Evolutionary conservation across 2,113 vertebrate genomes (phyloP), one percentile per base, ranked within the genome.

Genomic region (Gobiocypris rarus): DNA sequence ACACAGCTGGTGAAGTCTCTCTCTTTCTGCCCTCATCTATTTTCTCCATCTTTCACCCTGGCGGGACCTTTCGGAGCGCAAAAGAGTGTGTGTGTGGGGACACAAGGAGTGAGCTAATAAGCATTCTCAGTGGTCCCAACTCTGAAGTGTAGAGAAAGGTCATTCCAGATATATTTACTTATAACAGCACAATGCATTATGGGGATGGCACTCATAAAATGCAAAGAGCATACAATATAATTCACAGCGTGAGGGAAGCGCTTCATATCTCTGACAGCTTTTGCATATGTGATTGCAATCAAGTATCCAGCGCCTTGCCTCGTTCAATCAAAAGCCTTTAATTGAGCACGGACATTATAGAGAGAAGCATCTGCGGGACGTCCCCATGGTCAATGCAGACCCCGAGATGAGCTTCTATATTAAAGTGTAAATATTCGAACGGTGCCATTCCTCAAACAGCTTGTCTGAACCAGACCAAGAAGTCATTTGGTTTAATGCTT

Each of bases 401-500:
- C 19, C 65, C 4, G 19, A 41, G 65, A 41, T 11, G 43, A 50
- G 24, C 15, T 31, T 50, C 15, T 28, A 63, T 81, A 61, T 81
- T 84, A 84, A 61, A 79, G 26, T 61, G 61, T 87, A 70, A 61
- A 70, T 82, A 61, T 76, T 70, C 24, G 7, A 84, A 75, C 3
- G 34, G 6, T 75, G 58, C 69, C 38, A 26, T 81, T 19, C 14
- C 58, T 75, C 50, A 86, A 75, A 83, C 34, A 67, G 52, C 73
- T 73, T 34, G 69, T 65, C 79, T 45, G 34, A 54, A 63, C 2
- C 56, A 38, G 84, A 74, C 45, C 14, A 17, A 38, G 22, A 59
- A 48, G 82, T 84, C 73, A 84, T 76, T 67, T 76, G 19, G 54
- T 85, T 85, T 78, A 83, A 85, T 74, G 58, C 48, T 52, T 87